Evolutionary conservation across 1,140 invertebrate genomes (phyloP).

Genomic region (Maconellicoccus hirsutus): DNA sequence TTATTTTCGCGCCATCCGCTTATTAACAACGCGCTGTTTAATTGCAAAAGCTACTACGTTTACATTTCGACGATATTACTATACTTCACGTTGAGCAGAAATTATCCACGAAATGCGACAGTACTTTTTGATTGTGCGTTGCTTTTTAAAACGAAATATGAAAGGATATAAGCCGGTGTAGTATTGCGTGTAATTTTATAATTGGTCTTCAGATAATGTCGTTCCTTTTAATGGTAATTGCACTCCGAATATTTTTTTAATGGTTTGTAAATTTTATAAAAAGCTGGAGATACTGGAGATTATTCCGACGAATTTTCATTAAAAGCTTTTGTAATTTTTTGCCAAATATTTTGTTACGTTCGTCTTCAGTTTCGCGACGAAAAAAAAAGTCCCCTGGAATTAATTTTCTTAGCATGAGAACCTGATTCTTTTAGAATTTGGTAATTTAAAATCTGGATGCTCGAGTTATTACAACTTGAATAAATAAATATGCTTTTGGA

Average conservation of each 20-base stretch:
- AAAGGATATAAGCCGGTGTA: neutral
- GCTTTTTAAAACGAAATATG: neutral
- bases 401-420: too few relatives aligned
- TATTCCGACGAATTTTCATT: neutral
- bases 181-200: constrained; percentile 1
- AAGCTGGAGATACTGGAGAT: neutral
- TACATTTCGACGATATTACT: neutral
- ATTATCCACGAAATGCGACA: neutral
- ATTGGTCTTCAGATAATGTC: neutral
- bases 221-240: neutral
- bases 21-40: neutral
- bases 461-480: too few relatives aligned
- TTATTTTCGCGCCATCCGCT: too few relatives aligned
- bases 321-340: neutral
- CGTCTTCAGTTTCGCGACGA: neutral
- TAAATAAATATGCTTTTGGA: too few relatives aligned
- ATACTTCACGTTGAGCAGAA: neutral
- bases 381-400: too few relatives aligned
- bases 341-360: neutral
- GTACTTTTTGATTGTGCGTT: neutral
- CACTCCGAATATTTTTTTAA: neutral
- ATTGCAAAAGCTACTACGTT: neutral
- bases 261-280: neutral
- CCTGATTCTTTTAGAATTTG: too few relatives aligned
- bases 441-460: too few relatives aligned